Percentiles rank a stretch among this genome's conserved stretches.
Conservation (phyloP, 2,113 vertebrate species). For the Gymnorhina tibicen region DNA sequence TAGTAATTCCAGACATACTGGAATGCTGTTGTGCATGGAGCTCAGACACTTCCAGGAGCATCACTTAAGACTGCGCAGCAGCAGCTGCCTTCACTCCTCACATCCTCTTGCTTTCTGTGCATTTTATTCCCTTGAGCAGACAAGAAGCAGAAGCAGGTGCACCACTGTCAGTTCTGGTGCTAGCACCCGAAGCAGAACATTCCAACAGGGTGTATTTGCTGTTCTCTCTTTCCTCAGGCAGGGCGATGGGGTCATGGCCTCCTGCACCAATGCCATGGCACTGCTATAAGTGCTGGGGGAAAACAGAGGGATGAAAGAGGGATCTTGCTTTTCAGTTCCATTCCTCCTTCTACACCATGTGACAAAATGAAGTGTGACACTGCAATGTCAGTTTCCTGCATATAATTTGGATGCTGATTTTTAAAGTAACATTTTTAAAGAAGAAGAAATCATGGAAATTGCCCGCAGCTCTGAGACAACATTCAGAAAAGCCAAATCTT, state of each 20-base stretch:
- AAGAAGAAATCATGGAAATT: not conserved
- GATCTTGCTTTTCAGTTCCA: not conserved
- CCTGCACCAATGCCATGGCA: not conserved
- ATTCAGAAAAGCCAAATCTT: not conserved
- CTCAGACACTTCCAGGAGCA: not conserved
- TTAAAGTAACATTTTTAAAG: not conserved
- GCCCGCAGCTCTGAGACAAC: not conserved
- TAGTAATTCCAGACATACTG: not conserved
- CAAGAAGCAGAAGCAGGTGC: slow-evolving; percentile 34
- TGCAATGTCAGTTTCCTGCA: not conserved
- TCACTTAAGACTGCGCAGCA: not conserved
- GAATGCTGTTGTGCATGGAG: not conserved
- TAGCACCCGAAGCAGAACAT: not conserved
- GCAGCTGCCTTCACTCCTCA: not conserved
- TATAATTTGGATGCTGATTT: not conserved
- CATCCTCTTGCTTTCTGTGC: not conserved
- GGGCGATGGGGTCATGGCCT: not conserved
- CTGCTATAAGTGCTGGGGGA: not conserved
- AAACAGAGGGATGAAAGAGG: not conserved
- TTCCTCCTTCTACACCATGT: not conserved
- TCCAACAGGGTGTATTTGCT: not conserved
- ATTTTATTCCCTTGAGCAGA: not conserved
- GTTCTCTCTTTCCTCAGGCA: not conserved
- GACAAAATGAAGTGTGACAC: slow-evolving; percentile 17
- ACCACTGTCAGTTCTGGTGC: not conserved